Conservation (phyloP, 2,797 vertebrate species). For the Gymnocypris eckloni region DNA sequence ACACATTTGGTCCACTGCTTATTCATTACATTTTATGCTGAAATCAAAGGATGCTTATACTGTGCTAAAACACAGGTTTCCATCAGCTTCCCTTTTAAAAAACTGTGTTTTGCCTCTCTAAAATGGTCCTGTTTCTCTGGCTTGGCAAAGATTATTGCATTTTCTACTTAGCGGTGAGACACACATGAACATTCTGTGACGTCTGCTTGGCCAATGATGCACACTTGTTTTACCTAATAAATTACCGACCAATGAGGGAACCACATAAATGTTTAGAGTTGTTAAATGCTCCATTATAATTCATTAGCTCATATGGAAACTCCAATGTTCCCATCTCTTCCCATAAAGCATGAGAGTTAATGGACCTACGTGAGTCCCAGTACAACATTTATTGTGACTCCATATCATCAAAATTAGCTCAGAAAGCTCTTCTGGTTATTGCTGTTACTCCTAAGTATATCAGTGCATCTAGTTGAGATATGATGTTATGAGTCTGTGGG, state of each 20-base stretch:
- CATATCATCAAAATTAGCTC: conserved; percentile 22
- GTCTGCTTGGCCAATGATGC: not conserved
- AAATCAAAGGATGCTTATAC: not conserved
- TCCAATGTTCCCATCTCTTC: not conserved
- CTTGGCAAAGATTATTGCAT: not conserved
- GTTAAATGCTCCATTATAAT: conserved; percentile 42
- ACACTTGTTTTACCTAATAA: conserved; percentile 22
- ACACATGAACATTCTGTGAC: not conserved
- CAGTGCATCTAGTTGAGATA: conserved; percentile 4
- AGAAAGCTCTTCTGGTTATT: conserved; percentile 12
- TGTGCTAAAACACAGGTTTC: not conserved
- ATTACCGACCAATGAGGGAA: conserved; percentile 18
- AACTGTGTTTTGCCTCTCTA: not conserved
- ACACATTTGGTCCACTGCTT: not conserved
- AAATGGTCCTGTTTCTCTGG: conserved; percentile 7
- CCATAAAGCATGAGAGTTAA: conserved; percentile 16
- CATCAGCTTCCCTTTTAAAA: not conserved
- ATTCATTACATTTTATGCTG: not conserved
- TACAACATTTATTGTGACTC: conserved; percentile 15
- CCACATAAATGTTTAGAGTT: conserved; percentile 19
- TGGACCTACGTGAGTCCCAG: not conserved
- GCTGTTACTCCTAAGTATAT: conserved; percentile 10
- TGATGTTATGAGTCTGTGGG: not conserved
- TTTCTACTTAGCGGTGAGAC: not conserved
- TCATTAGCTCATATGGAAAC: conserved; percentile 43